phyloP scores from a whole-genome alignment of 2,888 invertebrate species.

The Eulithis testata region DNA sequence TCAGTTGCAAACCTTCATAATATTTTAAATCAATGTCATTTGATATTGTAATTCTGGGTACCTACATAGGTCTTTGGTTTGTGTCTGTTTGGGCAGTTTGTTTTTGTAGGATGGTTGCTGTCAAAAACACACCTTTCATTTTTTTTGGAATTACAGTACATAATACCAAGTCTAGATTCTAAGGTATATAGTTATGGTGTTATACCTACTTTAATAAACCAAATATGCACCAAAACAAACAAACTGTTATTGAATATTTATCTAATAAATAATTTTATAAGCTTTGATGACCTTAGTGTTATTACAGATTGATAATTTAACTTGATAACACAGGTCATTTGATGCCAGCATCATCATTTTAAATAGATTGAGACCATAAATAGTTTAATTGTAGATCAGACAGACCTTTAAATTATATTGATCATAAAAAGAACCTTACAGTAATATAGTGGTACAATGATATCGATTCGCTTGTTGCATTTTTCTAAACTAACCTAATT shows the following conservation, averaged over 20 bases:
- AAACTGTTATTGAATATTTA: constrained; percentile 25
- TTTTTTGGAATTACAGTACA: too few relatives aligned
- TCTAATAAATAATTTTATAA: constrained; percentile 26
- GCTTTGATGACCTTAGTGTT: constrained; percentile 24
- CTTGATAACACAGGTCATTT: constrained; percentile 34
- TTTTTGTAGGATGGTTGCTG: too few relatives aligned
- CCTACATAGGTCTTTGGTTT: not conserved
- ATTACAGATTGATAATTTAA: constrained; percentile 29
- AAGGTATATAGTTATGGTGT: too few relatives aligned
- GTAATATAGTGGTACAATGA: too few relatives aligned
- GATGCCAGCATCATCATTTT: constrained; percentile 23
- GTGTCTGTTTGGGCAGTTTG: too few relatives aligned
- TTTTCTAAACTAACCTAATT: too few relatives aligned
- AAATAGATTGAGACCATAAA: constrained; percentile 14
- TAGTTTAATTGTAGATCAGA: too few relatives aligned
- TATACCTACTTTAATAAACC: too few relatives aligned
- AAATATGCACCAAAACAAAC: not conserved
- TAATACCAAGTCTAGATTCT: too few relatives aligned
- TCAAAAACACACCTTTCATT: too few relatives aligned
- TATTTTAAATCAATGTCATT: constrained; percentile 42
- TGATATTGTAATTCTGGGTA: constrained; percentile 20
- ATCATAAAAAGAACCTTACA: constrained; percentile 3
- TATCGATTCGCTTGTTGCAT: too few relatives aligned
- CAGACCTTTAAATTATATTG: too few relatives aligned
- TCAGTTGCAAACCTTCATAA: constrained; percentile 28